These are phyloP conservation scores for Nasua narica DNA, from an alignment of 2,797 vertebrate genomes.

Conservation along the genomic window DNA sequence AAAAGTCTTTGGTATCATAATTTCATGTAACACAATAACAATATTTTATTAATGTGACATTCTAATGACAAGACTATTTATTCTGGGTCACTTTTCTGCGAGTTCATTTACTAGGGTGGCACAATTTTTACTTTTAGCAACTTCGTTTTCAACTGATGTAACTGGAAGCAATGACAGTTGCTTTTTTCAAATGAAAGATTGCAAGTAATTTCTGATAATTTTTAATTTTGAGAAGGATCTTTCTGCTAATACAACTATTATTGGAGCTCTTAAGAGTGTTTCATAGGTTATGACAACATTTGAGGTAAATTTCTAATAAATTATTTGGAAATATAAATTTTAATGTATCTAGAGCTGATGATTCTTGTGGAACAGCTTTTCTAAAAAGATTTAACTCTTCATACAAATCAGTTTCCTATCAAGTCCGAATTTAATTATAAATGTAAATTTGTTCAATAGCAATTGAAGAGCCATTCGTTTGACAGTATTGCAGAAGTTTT, in stretches of 20 bases:
- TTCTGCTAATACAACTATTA: background rate
- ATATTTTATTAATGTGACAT: background rate
- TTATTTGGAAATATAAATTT: background rate
- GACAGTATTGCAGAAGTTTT: background rate
- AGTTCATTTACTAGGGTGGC: background rate
- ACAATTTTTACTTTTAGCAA: slow-evolving; percentile 31
- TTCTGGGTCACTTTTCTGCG: background rate
- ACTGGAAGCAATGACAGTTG: background rate
- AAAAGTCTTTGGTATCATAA: background rate
- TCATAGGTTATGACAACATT: background rate
- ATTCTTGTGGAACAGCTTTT: background rate
- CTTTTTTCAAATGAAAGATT: background rate
- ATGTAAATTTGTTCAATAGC: background rate
- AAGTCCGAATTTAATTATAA: background rate
- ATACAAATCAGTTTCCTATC: background rate
- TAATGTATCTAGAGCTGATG: background rate
- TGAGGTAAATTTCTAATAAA: slow-evolving; percentile 16
- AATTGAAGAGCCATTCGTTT: background rate
- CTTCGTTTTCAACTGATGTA: slow-evolving; percentile 1
- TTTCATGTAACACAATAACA: background rate
- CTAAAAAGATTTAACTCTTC: background rate
- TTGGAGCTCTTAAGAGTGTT: background rate
- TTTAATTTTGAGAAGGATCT: background rate
- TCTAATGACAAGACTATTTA: background rate
- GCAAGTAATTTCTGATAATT: background rate